phyloP scores from a whole-genome alignment of 2,797 vertebrate genomes.

The Tiaroga cobitis region DNA sequence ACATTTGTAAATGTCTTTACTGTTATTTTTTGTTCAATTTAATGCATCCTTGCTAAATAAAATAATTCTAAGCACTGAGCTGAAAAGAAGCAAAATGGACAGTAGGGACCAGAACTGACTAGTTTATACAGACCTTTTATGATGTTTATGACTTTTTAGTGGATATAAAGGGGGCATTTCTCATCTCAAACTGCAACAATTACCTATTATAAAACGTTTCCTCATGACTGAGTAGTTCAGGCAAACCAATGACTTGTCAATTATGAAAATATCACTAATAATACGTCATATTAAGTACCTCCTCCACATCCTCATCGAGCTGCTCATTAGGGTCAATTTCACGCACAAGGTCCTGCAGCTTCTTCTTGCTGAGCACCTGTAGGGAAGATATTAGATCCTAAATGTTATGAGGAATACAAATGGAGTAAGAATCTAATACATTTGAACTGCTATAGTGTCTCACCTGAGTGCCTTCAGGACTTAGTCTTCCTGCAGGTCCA shows the following conservation, averaged over 20 bases:
- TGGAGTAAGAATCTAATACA: neutral
- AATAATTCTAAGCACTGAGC: neutral
- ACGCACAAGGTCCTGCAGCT: slow-evolving; percentile 95
- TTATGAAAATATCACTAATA: neutral
- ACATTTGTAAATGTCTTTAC: neutral
- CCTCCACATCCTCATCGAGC: slow-evolving; percentile 97
- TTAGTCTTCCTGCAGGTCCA: slow-evolving; percentile 87
- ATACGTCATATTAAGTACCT: slow-evolving; percentile 76
- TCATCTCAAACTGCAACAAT: neutral
- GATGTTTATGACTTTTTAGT: too few relatives aligned
- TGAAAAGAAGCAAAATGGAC: neutral
- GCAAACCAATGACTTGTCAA: neutral
- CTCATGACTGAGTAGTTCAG: neutral
- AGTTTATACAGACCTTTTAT: too few relatives aligned
- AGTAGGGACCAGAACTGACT: neutral
- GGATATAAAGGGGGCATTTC: neutral
- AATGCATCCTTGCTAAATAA: neutral
- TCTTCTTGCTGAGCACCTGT: slow-evolving; percentile 98
- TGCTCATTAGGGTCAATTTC: slow-evolving; percentile 98
- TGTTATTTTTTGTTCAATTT: neutral
- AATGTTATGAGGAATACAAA: neutral
- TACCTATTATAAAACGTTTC: neutral
- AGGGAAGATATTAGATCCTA: neutral
- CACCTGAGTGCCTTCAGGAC: slow-evolving; percentile 95
- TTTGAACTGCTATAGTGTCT: slow-evolving; percentile 1